These are phyloP conservation scores for Thera obeliscata DNA, from an alignment of 2,888 invertebrate species.

Conservation along the genomic window DNA sequence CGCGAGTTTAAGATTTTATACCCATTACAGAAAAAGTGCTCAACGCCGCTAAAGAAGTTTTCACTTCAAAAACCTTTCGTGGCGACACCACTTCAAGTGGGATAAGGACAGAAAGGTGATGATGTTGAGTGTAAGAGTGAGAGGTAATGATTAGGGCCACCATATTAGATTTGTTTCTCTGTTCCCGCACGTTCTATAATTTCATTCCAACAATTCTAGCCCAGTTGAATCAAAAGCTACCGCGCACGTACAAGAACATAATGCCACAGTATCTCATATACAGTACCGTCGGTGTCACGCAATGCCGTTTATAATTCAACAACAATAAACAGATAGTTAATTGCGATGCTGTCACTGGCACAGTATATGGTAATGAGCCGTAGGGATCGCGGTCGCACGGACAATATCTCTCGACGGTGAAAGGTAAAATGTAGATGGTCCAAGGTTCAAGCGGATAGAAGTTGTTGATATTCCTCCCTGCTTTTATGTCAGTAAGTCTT, in stretches of 20 bases:
- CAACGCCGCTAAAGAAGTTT: too few species aligned
- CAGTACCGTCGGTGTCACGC: conserved; percentile 59
- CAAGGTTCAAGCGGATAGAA: conserved; percentile 38
- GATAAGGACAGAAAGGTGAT: too few species aligned
- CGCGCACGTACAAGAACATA: conserved; percentile 40
- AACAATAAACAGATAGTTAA: conserved; percentile 85
- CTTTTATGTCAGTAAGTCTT: too few species aligned
- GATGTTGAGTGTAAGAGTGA: too few species aligned
- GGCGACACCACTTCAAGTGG: too few species aligned
- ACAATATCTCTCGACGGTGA: conserved; percentile 83
- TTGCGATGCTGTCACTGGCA: conserved; percentile 83
- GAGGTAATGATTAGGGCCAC: too few species aligned
- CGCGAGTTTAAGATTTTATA: too few species aligned
- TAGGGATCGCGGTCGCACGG: conserved; percentile 79
- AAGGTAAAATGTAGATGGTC: conserved; percentile 70
- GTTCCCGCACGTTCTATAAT: not conserved
- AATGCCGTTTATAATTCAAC: conserved; percentile 81
- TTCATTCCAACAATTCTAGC: not conserved
- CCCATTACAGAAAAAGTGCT: too few species aligned
- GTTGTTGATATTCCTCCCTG: not conserved
- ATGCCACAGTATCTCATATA: conserved; percentile 27
- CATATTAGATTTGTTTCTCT: too few species aligned
- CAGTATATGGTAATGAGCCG: conserved; percentile 84
- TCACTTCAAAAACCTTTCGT: too few species aligned
- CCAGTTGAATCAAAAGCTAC: conserved; percentile 44